A percentile compares a stretch with the other conserved stretches of the same genome.
Evolutionary conservation across 2,888 invertebrate species (phyloP).

Genomic region (Scaptomyza tumidula): DNA sequence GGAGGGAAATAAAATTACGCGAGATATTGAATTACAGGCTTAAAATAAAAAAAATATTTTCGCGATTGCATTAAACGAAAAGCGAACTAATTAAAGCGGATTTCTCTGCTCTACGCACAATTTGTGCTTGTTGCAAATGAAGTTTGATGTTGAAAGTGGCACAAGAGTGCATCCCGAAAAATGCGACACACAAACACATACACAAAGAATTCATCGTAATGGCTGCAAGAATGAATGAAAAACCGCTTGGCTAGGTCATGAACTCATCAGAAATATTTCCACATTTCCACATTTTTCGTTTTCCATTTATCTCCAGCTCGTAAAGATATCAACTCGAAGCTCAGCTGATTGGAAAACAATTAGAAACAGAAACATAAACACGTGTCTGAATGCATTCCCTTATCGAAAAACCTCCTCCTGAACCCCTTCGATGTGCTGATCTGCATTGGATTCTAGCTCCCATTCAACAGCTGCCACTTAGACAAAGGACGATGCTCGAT

Average conservation of each 20-base stretch:
- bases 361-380: slow-evolving; percentile 30
- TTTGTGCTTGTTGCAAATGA: slow-evolving; percentile 48
- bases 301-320: slow-evolving; percentile 3
- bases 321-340: slow-evolving; percentile 13
- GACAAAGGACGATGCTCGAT: slow-evolving; percentile 46
- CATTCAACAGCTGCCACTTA: slow-evolving; percentile 45
- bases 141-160: slow-evolving; percentile 38
- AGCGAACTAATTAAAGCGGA: slow-evolving; percentile 66
- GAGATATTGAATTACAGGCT: slow-evolving; percentile 77
- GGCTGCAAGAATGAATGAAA: slow-evolving; percentile 4
- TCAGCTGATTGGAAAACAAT: slow-evolving; percentile 30
- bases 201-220: neutral
- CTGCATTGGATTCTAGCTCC: slow-evolving; percentile 4
- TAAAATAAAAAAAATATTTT: slow-evolving; percentile 77
- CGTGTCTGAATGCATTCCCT: slow-evolving; percentile 11
- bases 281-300: neutral
- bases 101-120: slow-evolving; percentile 35
- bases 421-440: neutral
- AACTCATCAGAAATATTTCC: slow-evolving; percentile 6
- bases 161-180: neutral
- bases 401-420: neutral
- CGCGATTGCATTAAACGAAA: slow-evolving; percentile 75
- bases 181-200: neutral
- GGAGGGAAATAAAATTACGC: slow-evolving; percentile 72
- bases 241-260: slow-evolving; percentile 25